phyloP scores from a whole-genome alignment of 2,797 vertebrate genomes.

The Adrianichthys oophorus region DNA sequence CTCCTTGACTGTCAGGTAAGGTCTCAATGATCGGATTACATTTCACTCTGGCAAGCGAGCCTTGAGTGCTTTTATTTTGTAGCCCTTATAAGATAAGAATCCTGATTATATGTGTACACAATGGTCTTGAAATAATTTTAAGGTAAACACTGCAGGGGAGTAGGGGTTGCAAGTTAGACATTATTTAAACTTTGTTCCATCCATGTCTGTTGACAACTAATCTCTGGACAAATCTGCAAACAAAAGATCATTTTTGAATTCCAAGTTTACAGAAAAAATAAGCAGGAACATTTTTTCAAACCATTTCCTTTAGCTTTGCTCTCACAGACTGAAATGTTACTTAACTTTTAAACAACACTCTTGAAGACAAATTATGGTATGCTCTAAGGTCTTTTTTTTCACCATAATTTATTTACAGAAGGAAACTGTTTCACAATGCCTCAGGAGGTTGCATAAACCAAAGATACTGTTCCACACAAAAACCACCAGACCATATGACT shows the following conservation, averaged over 20 bases:
- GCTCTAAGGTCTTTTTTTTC: slow-evolving; percentile 27
- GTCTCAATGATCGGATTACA: neutral
- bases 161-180: too few species aligned
- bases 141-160: too few species aligned
- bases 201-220: too few species aligned
- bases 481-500: slow-evolving; percentile 70
- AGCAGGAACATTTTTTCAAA: slow-evolving; percentile 14
- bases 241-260: neutral
- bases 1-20: neutral
- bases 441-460: slow-evolving; percentile 63
- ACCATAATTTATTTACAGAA: slow-evolving; percentile 66
- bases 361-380: slow-evolving; percentile 42
- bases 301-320: slow-evolving; percentile 37
- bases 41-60: neutral
- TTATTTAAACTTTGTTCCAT: too few species aligned
- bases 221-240: too few species aligned
- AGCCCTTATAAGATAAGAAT: neutral
- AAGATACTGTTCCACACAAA: slow-evolving; percentile 49
- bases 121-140: too few species aligned
- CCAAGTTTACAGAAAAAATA: neutral
- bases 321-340: slow-evolving; percentile 20
- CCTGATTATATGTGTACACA: neutral
- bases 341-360: slow-evolving; percentile 44
- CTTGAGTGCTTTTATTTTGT: neutral
- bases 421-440: slow-evolving; percentile 64